Percentiles rank a stretch among this genome's conserved stretches.
These are phyloP conservation scores for Cynopterus sphinx DNA, from an alignment of 2,797 vertebrate species.

Conservation along the genomic window DNA sequence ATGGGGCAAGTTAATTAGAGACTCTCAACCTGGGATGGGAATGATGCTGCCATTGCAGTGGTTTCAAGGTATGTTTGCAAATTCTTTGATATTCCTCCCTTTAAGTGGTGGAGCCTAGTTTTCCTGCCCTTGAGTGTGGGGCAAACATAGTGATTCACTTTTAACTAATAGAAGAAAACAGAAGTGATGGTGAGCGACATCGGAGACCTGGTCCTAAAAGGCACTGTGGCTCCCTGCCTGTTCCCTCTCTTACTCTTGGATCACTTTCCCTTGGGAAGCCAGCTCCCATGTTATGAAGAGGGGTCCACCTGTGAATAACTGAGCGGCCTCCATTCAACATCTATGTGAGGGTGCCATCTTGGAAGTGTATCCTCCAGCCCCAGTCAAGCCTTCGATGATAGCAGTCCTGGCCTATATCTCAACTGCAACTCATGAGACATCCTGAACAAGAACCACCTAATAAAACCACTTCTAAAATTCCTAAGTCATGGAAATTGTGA, in stretches of 20 bases:
- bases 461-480: not conserved
- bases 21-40: not conserved
- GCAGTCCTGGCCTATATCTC: not conserved
- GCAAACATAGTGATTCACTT: not conserved
- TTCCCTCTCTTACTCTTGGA: not conserved
- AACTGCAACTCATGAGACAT: not conserved
- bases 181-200: fast-evolving
- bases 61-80: not conserved
- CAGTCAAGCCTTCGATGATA: not conserved
- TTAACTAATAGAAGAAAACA: not conserved
- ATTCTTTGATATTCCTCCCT: not conserved
- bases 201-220: not conserved
- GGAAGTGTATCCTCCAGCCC: not conserved
- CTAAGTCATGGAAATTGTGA: not conserved
- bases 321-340: not conserved
- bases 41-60: not conserved
- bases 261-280: not conserved
- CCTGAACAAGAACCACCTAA: not conserved
- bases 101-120: not conserved
- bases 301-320: not conserved
- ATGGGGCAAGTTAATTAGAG: not conserved
- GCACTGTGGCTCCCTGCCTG: not conserved
- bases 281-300: not conserved
- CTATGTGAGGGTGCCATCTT: fast-evolving
- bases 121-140: not conserved